Evolutionary conservation across 2,888 invertebrate species (phyloP), one percentile per base, ranked within the genome.

Genomic region (Oligia latruncula): DNA sequence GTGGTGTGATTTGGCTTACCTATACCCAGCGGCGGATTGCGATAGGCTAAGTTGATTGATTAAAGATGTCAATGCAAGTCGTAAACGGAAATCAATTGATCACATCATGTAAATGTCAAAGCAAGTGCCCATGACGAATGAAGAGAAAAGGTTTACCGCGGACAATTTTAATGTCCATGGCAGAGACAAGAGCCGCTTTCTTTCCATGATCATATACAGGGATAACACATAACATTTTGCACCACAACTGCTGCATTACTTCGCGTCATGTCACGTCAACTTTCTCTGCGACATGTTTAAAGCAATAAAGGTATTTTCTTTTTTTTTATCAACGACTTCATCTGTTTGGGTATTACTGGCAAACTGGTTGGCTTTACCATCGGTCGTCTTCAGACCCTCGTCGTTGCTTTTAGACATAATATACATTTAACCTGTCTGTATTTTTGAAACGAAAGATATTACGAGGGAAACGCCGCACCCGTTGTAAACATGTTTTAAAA

Each of bases 31-130:
- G 20, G n/a, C 4, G 13, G 15, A 29, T 6, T 20, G 4, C 3
- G 11, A 17, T 20, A n/a, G 2, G 11, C 74, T 2, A 0, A 15
- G n/a, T 29, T 82, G 9, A 65, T 82, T 49, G 23, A 49, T 49
- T 74, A 46, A 82, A 74, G 23, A 79, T 58, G 29, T 49, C 74
- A 29, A 79, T n/a, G 74, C 77, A 73, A 81, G 52, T 72, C 67
- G 58, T n/a, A 40, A 40, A 52, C 43, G 55, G 55, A 58, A 76
- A 75, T 82, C 75, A 79, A 79, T 64, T 74, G 64, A 55, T 29
- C 62, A 82, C 64, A 74, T 58, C 46, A 75, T 65, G 29, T 65
- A 29, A 80, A n/a, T 80, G 35, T 60, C 65, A 70, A 55, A 23
- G 9, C 35, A 72, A 84, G 20, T 72, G 29, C 43, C 49, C 64